Base-by-base conservation (phyloP, 2,113 vertebrate species). In the Heterocephalus glaber region DNA sequence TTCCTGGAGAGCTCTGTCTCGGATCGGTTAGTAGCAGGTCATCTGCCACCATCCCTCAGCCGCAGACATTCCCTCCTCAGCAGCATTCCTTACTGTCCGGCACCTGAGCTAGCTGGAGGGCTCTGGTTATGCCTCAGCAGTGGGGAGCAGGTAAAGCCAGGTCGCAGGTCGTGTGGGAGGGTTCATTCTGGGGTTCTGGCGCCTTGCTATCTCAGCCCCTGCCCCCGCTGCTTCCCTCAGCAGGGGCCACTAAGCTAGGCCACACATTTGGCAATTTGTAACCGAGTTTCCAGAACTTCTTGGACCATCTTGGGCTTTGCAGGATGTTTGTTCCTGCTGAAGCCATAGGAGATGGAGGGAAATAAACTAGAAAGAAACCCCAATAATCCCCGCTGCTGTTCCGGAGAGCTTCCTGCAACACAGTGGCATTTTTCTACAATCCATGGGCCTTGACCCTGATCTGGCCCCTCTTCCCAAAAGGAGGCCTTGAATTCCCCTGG, bases 231-330 rank as follows among this genome's bases (percentile, higher is more conserved):
- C 38, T 65, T 38, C 77, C 52, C 60, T 35, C 1, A 26, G 85
- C 44, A 17, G 0, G 17, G 2, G 20, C 49, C 4, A 0, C 63
- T 7, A 19, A 70, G 60, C 81, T n/a, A 14, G 76, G 35, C 49
- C 6, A 19, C 47, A 2, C 13, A 8, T 5, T 76, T 38, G 44
- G 22, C 81, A 58, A 56, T 28, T 7, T 26, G 7, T 14, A 41
- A 38, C 52, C 54, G 28, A 7, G 14, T 82, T 94, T 63, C 44
- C 54, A 61, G 72, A 35, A 82, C 82, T 94, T 80, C 86, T 85
- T 35, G 72, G 33, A 33, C 47, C 38, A 26, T 33, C 38, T 74
- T 79, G 72, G 56, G 35, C 47, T 89, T 56, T 38, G 6, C 2
- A 65, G 30, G 26, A 82, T 35, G 19, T 87, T 14, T 13, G 3